Base-by-base conservation (phyloP, 2,797 vertebrate genomes). In the Crocodylus rhombifer region DNA sequence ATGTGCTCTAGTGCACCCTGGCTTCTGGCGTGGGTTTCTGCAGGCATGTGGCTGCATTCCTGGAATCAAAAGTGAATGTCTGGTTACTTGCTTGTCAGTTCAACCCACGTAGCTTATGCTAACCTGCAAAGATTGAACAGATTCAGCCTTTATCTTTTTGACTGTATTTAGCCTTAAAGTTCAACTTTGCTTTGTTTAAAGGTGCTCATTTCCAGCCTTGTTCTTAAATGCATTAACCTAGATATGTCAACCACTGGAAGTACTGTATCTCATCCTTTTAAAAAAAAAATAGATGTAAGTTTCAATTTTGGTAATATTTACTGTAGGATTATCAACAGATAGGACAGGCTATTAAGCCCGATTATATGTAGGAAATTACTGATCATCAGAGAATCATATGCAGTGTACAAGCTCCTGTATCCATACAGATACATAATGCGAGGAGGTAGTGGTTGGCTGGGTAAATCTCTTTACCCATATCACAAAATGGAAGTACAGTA, bases 161-260 rank as follows among this genome's bases (percentile, higher is more conserved):
- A 7, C 30, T 26, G 15, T 18, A 16, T 58, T 82, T 69, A 11
- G 58, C 56, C 55, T 42, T 33, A 67, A 5, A 7, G 33, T 25
- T 21, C 33, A 42, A 71, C 12, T 71, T 71, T 71, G 67, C 67
- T 36, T 42, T 42, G 42, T 42, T 42, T 42, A 42, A 42, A 42
- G 42, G 42, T 42, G 42, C 42, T 42, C 42, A 42, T 42, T 42
- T 42, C 42, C 42, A 2, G 4, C 2, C 21, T 60, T 91, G 55
- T 15, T 83, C 20, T 63, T 61, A 61, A 79, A 84, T 6, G 23
- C 55, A 58, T 62, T 65, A 74, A 78, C 77, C 1, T 30, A 21
- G 20, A 51, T 0, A 0, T 73, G 81, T 86, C 80, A 73, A 25
- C 0, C n/a, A 56, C 71, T 84, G 71, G 87, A 18, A 16, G 25